Evolutionary conservation across 1,140 invertebrate genomes (phyloP), one percentile per base, ranked within the genome.

Genomic region (Cataglyphis hispanica): DNA sequence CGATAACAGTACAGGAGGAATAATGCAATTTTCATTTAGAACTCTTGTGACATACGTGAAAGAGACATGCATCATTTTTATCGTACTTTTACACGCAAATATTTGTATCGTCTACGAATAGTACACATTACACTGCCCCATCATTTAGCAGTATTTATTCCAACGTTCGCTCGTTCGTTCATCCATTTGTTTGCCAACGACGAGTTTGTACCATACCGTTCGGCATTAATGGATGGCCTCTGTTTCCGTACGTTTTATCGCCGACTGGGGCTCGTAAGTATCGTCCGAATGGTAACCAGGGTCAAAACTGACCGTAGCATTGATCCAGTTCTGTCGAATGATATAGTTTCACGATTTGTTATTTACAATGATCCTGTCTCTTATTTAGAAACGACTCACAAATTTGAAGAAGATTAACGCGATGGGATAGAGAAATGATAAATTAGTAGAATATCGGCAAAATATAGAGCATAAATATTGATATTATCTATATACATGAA

Each of bases 221-320:
- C 70, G 53, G 86, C 77, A 72, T 86, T 87, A 88, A 88, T 88
- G 87, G 87, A 88, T 87, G 87, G 78, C 72, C 74, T 34, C 85
- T 88, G 85, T 88, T 87, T 85, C 86, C 80, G 85, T 75, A 66
- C 58, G 58, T 87, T 88, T 88, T 86, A 88, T 86, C 86, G 69
- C 16, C 60, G 46, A 70, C 67, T 69, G 61, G 25, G 43, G 53
- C 66, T 70, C 74, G 60, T 78, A 86, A 43, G 85, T 43, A 87
- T 63, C 43, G 72, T 34, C 13, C 66, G 61, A 86, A 75, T 70
- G 50, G 85, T 58, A 74, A 74, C 67, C 34, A 27, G 27, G 10
- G 27, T 60, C 69, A 75, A 84, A 84, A 75, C 34, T 43, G 50
- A 31, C 61, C 61, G 80, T 58, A 67, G 37, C 80, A 86, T 86